These are phyloP conservation scores for Plebejus argus DNA, from an alignment of 2,888 invertebrate species.

Conservation along the genomic window DNA sequence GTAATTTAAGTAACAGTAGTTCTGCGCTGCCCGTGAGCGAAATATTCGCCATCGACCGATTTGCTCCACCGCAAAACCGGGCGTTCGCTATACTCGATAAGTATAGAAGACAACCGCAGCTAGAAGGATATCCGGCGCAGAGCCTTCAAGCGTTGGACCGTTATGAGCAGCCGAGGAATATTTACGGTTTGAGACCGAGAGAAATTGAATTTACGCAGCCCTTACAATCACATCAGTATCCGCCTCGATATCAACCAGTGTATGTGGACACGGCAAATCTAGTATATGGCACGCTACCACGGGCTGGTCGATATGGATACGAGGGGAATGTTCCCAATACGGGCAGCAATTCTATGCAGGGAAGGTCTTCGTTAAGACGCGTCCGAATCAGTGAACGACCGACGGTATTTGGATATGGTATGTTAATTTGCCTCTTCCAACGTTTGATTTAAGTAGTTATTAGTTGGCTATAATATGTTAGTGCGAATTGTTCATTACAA, in stretches of 20 bases:
- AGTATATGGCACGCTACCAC: slow-evolving; percentile 61
- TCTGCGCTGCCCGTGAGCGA: slow-evolving; percentile 65
- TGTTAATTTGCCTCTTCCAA: slow-evolving; percentile 44
- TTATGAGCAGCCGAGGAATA: slow-evolving; percentile 55
- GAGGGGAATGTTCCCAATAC: slow-evolving; percentile 49
- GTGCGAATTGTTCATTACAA: background rate
- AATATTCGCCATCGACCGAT: slow-evolving; percentile 72
- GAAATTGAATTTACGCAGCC: slow-evolving; percentile 55
- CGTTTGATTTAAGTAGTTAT: background rate
- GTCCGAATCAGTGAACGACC: slow-evolving; percentile 73
- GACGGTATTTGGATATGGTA: slow-evolving; percentile 72
- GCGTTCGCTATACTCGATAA: slow-evolving; percentile 68
- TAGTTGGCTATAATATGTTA: background rate
- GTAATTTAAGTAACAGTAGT: slow-evolving; percentile 61
- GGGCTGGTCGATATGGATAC: slow-evolving; percentile 50
- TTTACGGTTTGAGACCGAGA: slow-evolving; percentile 50
- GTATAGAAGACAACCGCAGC: slow-evolving; percentile 62
- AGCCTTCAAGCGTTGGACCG: slow-evolving; percentile 68
- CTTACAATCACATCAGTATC: slow-evolving; percentile 49
- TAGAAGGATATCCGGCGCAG: slow-evolving; percentile 68
- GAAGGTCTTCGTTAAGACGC: slow-evolving; percentile 58
- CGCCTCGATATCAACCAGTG: slow-evolving; percentile 54
- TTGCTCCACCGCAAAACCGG: slow-evolving; percentile 64
- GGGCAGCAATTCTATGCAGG: slow-evolving; percentile 63
- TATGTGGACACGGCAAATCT: slow-evolving; percentile 55